Conservation (phyloP, 1,140 invertebrate species). For the Zelostemma sp. region DNA sequence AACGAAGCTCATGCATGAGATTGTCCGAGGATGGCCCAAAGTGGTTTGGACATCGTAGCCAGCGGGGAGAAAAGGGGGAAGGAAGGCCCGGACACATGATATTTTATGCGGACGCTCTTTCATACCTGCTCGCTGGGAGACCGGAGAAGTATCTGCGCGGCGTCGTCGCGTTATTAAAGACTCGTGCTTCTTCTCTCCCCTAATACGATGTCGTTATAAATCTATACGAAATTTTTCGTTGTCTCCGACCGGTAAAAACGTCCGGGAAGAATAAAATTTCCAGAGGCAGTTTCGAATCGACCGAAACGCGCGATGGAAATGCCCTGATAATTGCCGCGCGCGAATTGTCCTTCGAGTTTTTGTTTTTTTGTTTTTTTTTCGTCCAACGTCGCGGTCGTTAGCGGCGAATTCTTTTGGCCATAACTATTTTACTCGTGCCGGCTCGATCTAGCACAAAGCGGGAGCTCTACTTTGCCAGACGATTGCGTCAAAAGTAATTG, state of each 20-base stretch:
- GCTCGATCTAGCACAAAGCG: too few species aligned
- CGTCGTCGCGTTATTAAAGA: conserved; percentile 58
- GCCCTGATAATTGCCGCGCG: conserved; percentile 19
- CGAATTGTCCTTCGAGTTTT: too few species aligned
- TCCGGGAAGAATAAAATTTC: too few species aligned
- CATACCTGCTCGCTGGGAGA: conserved; percentile 45
- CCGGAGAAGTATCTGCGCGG: conserved; percentile 36
- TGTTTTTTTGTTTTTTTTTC: too few species aligned
- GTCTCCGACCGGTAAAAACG: too few species aligned
- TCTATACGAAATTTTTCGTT: too few species aligned
- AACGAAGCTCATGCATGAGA: neutral
- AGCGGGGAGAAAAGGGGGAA: neutral
- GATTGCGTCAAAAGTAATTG: conserved; percentile 43
- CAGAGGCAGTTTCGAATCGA: too few species aligned
- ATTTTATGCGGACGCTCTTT: conserved; percentile 35
- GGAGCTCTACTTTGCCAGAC: neutral
- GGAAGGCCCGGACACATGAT: neutral
- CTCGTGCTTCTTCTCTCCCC: conserved; percentile 16
- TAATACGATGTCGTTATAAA: too few species aligned
- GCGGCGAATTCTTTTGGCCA: conserved; percentile 4
- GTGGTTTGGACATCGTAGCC: too few species aligned
- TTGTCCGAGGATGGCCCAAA: neutral
- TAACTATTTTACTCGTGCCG: conserved; percentile 13
- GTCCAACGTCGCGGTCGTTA: neutral
- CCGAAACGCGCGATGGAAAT: neutral